A percentile compares a stretch with the other conserved stretches of the same genome.
These are phyloP conservation scores for Lithobates sylvaticus DNA, from an alignment of 2,797 vertebrate genomes.

Conservation along the genomic window DNA sequence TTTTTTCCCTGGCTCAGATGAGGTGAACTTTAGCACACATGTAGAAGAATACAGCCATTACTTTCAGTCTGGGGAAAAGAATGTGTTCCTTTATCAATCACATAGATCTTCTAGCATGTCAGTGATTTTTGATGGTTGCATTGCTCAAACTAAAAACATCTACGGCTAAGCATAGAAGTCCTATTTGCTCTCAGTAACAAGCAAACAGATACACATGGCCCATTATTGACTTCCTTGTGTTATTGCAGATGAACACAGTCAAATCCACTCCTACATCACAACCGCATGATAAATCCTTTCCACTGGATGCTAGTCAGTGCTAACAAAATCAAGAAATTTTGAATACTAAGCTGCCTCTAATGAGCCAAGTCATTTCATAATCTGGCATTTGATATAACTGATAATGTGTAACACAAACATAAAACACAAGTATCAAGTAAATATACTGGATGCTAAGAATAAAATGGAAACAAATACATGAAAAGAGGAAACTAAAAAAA, in stretches of 20 bases:
- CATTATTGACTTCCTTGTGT: background rate
- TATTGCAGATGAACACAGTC: background rate
- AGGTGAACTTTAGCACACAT: background rate
- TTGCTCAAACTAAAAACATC: background rate
- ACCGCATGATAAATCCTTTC: background rate
- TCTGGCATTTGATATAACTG: background rate
- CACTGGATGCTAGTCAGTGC: slow-evolving; percentile 3
- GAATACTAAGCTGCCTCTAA: background rate
- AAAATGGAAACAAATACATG: slow-evolving; percentile 10
- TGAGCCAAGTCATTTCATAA: background rate
- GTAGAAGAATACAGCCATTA: background rate
- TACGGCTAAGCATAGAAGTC: background rate
- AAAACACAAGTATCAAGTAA: background rate
- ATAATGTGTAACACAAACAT: background rate
- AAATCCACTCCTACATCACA: background rate
- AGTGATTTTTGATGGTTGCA: background rate
- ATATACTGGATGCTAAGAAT: background rate
- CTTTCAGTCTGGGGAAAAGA: background rate
- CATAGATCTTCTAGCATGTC: no score
- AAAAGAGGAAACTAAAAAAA: background rate
- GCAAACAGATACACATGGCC: background rate
- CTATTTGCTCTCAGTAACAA: background rate
- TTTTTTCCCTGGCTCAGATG: background rate
- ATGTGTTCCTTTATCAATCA: no score
- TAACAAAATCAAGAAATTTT: background rate